These are phyloP conservation scores for Aromia moschata DNA, from an alignment of 2,888 invertebrate genomes.

Conservation along the genomic window DNA sequence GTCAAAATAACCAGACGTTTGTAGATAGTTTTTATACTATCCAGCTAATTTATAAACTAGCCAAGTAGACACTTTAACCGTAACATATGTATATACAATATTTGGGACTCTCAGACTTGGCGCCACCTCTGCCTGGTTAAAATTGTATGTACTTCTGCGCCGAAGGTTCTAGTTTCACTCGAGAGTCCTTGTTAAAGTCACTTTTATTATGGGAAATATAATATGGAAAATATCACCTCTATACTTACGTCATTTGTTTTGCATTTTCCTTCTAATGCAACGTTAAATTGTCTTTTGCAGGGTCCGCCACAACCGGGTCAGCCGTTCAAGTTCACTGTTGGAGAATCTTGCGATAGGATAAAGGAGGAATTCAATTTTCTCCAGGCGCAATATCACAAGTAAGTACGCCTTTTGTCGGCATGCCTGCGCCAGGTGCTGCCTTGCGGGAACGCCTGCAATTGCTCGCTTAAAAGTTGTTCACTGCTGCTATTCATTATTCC, in stretches of 20 bases:
- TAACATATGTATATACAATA: too few species aligned
- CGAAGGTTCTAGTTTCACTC: too few species aligned
- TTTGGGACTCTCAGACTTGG: too few species aligned
- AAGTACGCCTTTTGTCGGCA: slow-evolving; percentile 63
- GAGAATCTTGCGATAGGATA: slow-evolving; percentile 93
- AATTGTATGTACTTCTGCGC: too few species aligned
- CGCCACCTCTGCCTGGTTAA: too few species aligned
- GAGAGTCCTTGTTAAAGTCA: too few species aligned
- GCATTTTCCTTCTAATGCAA: neutral
- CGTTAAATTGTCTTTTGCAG: slow-evolving; percentile 66
- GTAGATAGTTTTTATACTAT: too few species aligned
- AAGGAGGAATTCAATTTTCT: slow-evolving; percentile 96
- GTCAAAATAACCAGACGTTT: too few species aligned
- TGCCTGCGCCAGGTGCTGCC: neutral
- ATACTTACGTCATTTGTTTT: neutral
- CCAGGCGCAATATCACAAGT: slow-evolving; percentile 97
- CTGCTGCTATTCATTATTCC: neutral
- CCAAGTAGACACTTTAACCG: too few species aligned
- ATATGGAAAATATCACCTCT: neutral
- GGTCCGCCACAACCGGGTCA: slow-evolving; percentile 89
- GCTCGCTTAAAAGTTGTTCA: neutral
- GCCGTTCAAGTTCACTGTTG: slow-evolving; percentile 92
- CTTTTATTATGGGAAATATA: too few species aligned
- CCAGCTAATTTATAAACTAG: too few species aligned
- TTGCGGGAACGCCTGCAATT: neutral